Evolutionary conservation across 2,113 vertebrate species (phyloP).

Genomic region (Mungos mungo): DNA sequence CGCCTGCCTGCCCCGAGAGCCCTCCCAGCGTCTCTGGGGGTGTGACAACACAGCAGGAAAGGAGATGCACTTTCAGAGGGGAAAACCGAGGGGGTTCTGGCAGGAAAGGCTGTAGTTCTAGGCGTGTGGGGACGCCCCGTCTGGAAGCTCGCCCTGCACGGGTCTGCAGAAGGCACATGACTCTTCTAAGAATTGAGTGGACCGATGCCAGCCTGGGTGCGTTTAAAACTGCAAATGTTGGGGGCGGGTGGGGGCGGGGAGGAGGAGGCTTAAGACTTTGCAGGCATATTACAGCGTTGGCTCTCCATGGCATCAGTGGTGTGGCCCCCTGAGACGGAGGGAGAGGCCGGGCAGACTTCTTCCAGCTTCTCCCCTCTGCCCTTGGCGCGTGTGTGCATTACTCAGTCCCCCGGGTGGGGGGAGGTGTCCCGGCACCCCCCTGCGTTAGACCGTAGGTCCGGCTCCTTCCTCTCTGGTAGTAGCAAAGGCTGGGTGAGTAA

Average conservation of each 20-base stretch:
- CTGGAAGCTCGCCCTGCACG: background rate
- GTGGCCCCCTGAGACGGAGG: background rate
- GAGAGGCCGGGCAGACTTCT: background rate
- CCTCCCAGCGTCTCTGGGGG: background rate
- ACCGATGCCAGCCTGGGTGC: background rate
- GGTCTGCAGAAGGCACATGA: background rate
- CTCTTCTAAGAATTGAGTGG: background rate
- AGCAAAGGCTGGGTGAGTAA: conserved; percentile 85
- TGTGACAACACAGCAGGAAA: background rate
- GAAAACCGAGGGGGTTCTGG: conserved; percentile 51
- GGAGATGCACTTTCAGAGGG: background rate
- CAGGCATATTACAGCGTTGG: background rate
- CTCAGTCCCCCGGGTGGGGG: background rate
- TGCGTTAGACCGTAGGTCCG: conserved; percentile 61
- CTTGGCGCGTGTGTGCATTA: background rate
- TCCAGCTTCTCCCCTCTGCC: background rate
- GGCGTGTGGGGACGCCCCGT: background rate
- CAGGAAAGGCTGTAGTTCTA: conserved; percentile 53
- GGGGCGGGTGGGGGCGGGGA: fast-evolving
- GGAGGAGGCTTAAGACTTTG: background rate
- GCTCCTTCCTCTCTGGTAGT: conserved; percentile 81
- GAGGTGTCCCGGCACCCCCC: background rate
- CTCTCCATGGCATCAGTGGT: background rate
- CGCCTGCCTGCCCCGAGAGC: background rate
- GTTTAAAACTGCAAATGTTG: background rate